Percentiles rank a stretch among this genome's conserved stretches.
phyloP scores from a whole-genome alignment of 2,797 vertebrate species.

The Carapus acus region DNA sequence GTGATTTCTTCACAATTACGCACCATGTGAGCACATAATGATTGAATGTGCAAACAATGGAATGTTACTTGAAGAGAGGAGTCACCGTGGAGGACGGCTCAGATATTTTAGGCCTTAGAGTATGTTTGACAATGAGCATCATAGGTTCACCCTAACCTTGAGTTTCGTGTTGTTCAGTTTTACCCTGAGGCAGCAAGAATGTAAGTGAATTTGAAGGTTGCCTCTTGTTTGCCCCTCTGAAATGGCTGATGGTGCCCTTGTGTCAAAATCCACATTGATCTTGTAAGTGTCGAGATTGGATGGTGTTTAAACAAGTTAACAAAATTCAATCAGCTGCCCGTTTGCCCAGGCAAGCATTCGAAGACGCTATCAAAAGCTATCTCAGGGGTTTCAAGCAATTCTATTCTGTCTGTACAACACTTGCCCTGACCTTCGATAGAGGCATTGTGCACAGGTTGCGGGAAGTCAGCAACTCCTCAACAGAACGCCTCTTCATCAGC shows the following conservation, averaged over 20 bases:
- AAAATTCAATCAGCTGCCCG: conserved; percentile 52
- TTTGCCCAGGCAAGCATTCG: too few relatives aligned
- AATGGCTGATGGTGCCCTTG: conserved; percentile 4
- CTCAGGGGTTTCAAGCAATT: conserved; percentile 54
- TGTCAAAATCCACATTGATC: conserved; percentile 42
- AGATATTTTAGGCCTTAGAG: too few relatives aligned
- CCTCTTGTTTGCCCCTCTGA: conserved; percentile 6
- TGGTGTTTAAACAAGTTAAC: conserved; percentile 35
- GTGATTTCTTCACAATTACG: too few relatives aligned
- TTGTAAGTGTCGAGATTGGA: conserved; percentile 17
- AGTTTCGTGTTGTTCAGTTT: too few relatives aligned
- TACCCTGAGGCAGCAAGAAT: too few relatives aligned
- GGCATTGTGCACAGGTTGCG: conserved; percentile 45
- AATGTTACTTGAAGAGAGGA: too few relatives aligned
- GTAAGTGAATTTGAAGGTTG: too few relatives aligned
- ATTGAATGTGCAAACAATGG: too few relatives aligned
- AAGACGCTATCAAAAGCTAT: conserved; percentile 32
- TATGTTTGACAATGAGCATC: too few relatives aligned
- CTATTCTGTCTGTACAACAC: conserved; percentile 47
- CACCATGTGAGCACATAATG: too few relatives aligned
- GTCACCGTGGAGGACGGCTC: too few relatives aligned
- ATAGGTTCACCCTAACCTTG: too few relatives aligned
- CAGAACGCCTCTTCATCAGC: conserved; percentile 53
- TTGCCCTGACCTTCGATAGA: conserved; percentile 51
- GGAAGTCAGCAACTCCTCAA: conserved; percentile 60